Conservation (phyloP, 2,797 vertebrate species). For the Neomorphus geoffroyi region DNA sequence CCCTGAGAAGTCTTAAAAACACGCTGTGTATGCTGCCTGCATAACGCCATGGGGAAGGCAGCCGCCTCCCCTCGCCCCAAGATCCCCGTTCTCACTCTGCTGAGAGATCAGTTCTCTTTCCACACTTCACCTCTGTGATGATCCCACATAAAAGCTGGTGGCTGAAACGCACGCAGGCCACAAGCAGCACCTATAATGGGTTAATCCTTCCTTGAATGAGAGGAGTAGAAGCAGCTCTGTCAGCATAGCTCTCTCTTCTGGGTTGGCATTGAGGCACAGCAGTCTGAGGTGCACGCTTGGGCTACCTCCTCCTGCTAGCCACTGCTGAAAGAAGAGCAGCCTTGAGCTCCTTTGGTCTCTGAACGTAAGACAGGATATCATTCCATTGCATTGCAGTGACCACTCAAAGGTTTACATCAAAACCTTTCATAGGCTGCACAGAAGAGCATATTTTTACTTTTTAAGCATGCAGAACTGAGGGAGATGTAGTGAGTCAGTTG, state of each 20-base stretch:
- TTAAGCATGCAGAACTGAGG: accelerated
- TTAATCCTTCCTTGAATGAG: neutral
- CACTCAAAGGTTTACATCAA: neutral
- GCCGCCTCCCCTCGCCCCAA: accelerated
- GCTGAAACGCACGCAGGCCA: neutral
- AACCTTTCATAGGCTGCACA: neutral
- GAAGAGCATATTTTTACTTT: neutral
- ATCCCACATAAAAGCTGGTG: neutral
- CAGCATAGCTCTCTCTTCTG: neutral
- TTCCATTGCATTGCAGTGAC: neutral
- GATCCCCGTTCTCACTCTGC: neutral
- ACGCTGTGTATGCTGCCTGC: accelerated
- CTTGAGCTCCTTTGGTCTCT: neutral
- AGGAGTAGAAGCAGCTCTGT: neutral
- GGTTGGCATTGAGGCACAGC: accelerated
- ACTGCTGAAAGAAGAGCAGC: neutral
- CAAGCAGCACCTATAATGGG: neutral
- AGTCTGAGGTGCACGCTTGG: accelerated
- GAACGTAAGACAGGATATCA: neutral
- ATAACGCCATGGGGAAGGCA: accelerated
- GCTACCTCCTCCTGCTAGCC: neutral
- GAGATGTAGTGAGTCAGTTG: accelerated
- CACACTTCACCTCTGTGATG: neutral
- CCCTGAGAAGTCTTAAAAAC: neutral
- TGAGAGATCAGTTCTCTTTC: neutral